Evolutionary conservation across 2,113 vertebrate genomes (phyloP).

Genomic region (Clarias macrocephalus): DNA sequence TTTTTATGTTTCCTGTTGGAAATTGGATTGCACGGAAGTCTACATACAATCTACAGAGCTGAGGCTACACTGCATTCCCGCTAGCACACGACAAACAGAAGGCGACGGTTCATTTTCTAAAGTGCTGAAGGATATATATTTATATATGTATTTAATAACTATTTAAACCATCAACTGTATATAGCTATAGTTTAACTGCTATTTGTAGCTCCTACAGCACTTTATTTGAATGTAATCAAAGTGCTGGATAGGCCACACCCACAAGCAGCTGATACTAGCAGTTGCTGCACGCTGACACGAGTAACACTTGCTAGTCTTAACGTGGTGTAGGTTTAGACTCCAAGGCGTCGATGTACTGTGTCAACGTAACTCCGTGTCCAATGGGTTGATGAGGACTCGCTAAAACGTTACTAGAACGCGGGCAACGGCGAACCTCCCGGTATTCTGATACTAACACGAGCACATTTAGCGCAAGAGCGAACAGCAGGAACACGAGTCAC

Average conservation of each 20-base stretch:
- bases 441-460: neutral
- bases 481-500: conserved; percentile 66
- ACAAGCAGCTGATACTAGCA: neutral
- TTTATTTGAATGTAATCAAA: neutral
- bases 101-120: neutral
- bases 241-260: neutral
- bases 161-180: neutral
- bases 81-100: neutral
- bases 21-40: neutral
- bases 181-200: neutral
- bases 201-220: neutral
- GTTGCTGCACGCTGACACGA: neutral
- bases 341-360: neutral
- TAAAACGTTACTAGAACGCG: neutral
- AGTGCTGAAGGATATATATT: neutral
- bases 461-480: conserved; percentile 39
- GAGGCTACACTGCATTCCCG: neutral
- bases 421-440: neutral
- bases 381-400: neutral
- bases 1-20: neutral
- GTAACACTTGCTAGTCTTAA: neutral
- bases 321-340: neutral
- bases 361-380: neutral
- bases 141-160: no score
- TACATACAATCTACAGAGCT: neutral